Conservation (phyloP, 2,113 vertebrate species). For the Bubalus kerabau region DNA sequence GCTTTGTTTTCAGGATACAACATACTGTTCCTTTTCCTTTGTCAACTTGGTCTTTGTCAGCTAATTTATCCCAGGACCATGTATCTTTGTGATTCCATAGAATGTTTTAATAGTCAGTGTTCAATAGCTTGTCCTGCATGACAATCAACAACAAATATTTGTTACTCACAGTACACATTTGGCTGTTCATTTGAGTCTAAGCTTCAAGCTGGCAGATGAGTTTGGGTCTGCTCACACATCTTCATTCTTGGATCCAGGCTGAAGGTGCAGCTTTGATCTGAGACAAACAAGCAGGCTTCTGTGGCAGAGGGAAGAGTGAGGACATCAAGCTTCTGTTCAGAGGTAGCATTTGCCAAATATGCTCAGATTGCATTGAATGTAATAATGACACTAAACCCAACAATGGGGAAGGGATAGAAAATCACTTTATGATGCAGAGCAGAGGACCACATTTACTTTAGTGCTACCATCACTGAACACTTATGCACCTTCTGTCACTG, state of each 20-base stretch:
- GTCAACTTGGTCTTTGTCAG: neutral
- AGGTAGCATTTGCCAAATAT: no score
- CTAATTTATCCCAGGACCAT: neutral
- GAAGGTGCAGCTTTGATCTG: neutral
- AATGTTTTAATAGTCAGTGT: neutral
- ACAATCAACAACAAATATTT: neutral
- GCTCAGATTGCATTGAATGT: neutral
- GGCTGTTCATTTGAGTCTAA: neutral
- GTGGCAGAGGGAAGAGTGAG: neutral
- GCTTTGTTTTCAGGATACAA: neutral
- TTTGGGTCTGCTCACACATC: neutral
- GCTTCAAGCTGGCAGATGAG: neutral
- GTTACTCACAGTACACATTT: neutral
- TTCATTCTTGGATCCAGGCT: neutral
- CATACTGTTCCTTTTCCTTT: neutral
- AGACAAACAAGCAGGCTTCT: neutral
- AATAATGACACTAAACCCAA: neutral
- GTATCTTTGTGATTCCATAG: neutral
- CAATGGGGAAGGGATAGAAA: rapidly evolving
- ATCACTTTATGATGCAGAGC: neutral
- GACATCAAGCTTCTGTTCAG: neutral
- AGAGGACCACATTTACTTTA: neutral
- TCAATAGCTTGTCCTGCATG: neutral
- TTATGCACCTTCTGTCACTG: neutral
- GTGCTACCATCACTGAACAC: neutral